Conservation (phyloP, 2,113 vertebrate species). For the Elephantulus edwardii region DNA sequence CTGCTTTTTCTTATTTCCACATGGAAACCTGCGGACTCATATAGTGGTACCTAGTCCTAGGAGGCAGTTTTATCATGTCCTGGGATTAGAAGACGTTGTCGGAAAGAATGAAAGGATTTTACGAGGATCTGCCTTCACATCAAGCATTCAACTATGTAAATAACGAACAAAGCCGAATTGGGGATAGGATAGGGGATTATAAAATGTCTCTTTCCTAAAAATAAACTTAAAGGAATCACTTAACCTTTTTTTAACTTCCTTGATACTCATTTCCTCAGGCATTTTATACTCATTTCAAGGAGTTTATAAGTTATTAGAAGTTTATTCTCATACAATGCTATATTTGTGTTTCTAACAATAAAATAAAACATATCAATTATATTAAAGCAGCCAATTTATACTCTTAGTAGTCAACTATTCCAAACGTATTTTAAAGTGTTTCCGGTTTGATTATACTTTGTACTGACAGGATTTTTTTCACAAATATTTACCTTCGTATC, state of each 20-base stretch:
- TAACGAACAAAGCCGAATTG: conserved; percentile 4
- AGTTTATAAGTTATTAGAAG: conserved; percentile 25
- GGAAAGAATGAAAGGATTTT: background rate
- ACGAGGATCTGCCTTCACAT: conserved; percentile 3
- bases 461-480: conserved; percentile 43
- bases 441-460: conserved; percentile 24
- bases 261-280: background rate
- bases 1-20: conserved; percentile 2
- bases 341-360: conserved; percentile 20
- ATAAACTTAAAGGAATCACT: background rate
- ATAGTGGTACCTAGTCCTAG: background rate
- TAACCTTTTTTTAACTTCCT: conserved; percentile 15
- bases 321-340: background rate
- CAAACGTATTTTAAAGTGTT: background rate
- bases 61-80: background rate
- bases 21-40: conserved; percentile 2
- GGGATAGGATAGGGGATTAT: background rate
- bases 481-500: conserved; percentile 49
- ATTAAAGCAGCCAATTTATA: conserved; percentile 19
- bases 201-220: conserved; percentile 28
- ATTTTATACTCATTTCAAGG: background rate
- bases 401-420: background rate
- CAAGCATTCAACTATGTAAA: background rate
- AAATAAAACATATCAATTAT: conserved; percentile 41
- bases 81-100: background rate